Conservation (phyloP, 2,888 invertebrate species). For the Drosophila subquinaria region DNA sequence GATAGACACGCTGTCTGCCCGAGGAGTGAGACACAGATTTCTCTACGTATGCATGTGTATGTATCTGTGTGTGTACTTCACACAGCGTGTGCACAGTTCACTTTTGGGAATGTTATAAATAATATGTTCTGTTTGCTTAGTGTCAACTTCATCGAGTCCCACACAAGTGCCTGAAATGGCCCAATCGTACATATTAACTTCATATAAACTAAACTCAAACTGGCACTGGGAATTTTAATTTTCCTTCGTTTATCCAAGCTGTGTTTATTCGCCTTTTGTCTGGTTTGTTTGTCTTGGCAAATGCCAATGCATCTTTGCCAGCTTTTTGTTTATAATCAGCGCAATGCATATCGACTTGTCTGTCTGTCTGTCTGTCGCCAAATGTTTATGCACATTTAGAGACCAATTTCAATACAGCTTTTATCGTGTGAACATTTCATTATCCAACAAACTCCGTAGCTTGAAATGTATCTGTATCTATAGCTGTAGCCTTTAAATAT, state of each 20-base stretch:
- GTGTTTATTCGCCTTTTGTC: constrained; percentile 51
- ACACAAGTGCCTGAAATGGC: constrained; percentile 23
- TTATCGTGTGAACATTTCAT: constrained; percentile 44
- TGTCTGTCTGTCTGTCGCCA: constrained; percentile 2
- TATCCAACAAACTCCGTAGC: background rate
- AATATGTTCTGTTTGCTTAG: constrained; percentile 48
- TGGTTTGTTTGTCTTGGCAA: constrained; percentile 63
- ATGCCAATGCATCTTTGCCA: constrained; percentile 38
- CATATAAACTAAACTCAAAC: constrained; percentile 1
- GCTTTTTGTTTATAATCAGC: constrained; percentile 64
- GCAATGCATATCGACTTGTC: constrained; percentile 17
- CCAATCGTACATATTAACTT: constrained; percentile 20
- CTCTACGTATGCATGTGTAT: constrained; percentile 11
- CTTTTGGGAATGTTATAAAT: constrained; percentile 48
- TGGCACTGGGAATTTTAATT: background rate
- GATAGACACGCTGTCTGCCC: constrained; percentile 75
- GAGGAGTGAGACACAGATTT: constrained; percentile 14
- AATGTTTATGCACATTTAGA: constrained; percentile 45
- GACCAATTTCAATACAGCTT: constrained; percentile 29
- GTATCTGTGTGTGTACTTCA: constrained; percentile 43
- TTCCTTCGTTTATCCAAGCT: background rate
- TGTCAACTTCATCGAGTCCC: constrained; percentile 42
- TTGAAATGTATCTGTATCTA: constrained; percentile 1
- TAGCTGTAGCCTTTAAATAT: constrained; percentile 1
- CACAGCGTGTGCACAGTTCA: constrained; percentile 72